A percentile compares a stretch with the other conserved stretches of the same genome.
Conservation (phyloP, 2,888 invertebrate species). For the Ametastegia equiseti region DNA sequence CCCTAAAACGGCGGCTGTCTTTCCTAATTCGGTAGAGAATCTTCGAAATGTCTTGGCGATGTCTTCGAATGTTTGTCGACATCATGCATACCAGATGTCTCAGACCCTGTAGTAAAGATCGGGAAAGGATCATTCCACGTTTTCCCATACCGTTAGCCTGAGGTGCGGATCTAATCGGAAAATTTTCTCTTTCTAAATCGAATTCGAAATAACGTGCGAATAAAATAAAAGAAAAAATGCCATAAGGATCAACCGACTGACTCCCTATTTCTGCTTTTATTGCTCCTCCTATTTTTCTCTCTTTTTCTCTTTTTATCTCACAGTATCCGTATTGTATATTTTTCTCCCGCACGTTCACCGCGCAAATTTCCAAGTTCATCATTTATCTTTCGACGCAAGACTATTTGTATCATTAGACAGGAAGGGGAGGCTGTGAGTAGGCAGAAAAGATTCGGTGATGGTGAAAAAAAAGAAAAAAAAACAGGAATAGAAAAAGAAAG, state of each 20-base stretch:
- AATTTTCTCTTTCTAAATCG: not conserved
- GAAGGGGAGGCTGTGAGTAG: constrained; percentile 26
- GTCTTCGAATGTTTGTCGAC: constrained; percentile 33
- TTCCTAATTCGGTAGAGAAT: constrained; percentile 37
- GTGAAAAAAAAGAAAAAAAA: not conserved
- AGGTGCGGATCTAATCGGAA: not conserved
- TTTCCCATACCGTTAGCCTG: not conserved
- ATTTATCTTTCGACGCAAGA: constrained; percentile 6
- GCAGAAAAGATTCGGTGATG: constrained; percentile 18
- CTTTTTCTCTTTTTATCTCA: not conserved
- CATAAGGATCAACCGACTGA: not conserved
- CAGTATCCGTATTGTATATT: not conserved
- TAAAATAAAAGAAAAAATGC: not conserved
- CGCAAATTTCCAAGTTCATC: not conserved
- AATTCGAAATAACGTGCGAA: not conserved
- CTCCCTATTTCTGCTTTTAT: not conserved
- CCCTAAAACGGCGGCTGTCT: constrained; percentile 21
- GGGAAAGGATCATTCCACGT: constrained; percentile 11
- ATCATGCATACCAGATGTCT: constrained; percentile 41
- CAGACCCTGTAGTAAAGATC: constrained; percentile 7
- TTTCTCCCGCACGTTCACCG: not conserved
- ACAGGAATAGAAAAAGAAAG: not conserved
- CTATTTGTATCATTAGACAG: constrained; percentile 23
- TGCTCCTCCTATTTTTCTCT: not conserved
- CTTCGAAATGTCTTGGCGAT: constrained; percentile 36